Base-by-base conservation (phyloP, 2,888 invertebrate genomes). In the Anthoptus insignis region DNA sequence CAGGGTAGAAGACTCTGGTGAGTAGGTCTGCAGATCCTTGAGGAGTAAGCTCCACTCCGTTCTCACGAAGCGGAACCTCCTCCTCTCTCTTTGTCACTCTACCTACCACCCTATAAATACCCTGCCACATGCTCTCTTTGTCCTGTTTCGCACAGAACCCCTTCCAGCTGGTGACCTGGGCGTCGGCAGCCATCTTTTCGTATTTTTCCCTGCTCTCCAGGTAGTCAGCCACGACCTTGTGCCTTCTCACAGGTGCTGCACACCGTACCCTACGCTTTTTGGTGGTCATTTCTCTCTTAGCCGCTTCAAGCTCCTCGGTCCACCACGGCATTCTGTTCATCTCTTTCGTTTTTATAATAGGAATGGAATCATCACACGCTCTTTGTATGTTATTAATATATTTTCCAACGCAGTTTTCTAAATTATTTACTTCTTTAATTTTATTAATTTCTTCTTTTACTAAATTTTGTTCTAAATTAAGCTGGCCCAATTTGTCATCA, bases 301-400 rank as follows among this genome's bases (percentile, higher is more conserved):
- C 5, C 3, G 27, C 27, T 5, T 3, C 27, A 7, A 27, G 27
- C 7, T 27, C 27, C 27, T 27, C 27, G 27, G 27, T 70, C 67
- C 67, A 70, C 22, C 67, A 66, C 9, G 54, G 27, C 14, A n/a
- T n/a, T 19, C 21, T 65, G 27, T 1, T 59, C 59, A 14, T 29
- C 42, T 22, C 39, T 37, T 21, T 58, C 32, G 29, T 58, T 52
- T 14, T 24, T 16, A 3, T 27, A 19, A 34, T 54, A 42, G 19
- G 0, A 6, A 37, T 34, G 3, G 27, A 5, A 5, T 27, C 27
- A 5, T 27, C 7, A 27, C 27, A 27, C 5, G 27, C 3, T n/a
- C n/a, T n/a, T n/a, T n/a, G n/a, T n/a, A n/a, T n/a, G n/a, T n/a
- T n/a, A 27, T 3, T 27, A 7, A 27, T 27, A 27, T 3, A 5